Evolutionary conservation across 2,797 vertebrate species (phyloP), one percentile per base, ranked within the genome.

Genomic region (Malurus splendens): DNA sequence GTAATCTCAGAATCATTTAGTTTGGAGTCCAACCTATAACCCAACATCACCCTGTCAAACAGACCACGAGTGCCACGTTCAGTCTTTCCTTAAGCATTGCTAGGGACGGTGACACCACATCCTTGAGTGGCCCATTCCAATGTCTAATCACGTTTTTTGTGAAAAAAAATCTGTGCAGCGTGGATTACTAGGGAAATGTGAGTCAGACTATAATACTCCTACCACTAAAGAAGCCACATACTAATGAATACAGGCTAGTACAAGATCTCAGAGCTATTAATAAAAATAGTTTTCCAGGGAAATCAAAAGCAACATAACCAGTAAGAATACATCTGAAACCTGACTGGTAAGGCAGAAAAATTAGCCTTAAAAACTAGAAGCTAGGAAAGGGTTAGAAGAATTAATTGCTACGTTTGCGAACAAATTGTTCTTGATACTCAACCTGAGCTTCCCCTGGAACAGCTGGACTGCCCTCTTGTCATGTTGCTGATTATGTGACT

Each of bases 381-480:
- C 7, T 50, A 12, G 22, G 10, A 57, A 38, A 44, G 9, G 9
- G 12, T 42, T 57, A n/a, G 12, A 65, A 65, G 18, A 50, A 44
- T 23, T 50, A 73, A 74, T 16, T 44, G 12, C 38, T 44, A 51
- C 7, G 32, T 38, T 51, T 24, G 7, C 51, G 39, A 18, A 33
- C 30, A 39, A 79, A 33, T 19, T 33, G 3, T 3, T 30, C 28
- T 44, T 30, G 4, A 25, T 10, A 5, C 25, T 44, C 66, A 9
- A 11, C 45, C 10, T 47, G 13, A 52, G 39, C 24, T 6, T 78
- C 20, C 12, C 30, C 10, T 36, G 7, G 6, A 2, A 13, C 18
- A 41, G 7, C 10, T 23, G 30, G 28, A 14, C 32, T 36, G 4
- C 33, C 14, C 8, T 45, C 8, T 33, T 1, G 0, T 54, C 0